Conservation (phyloP, 2,888 invertebrate genomes). For the Bellardia pandia region DNA sequence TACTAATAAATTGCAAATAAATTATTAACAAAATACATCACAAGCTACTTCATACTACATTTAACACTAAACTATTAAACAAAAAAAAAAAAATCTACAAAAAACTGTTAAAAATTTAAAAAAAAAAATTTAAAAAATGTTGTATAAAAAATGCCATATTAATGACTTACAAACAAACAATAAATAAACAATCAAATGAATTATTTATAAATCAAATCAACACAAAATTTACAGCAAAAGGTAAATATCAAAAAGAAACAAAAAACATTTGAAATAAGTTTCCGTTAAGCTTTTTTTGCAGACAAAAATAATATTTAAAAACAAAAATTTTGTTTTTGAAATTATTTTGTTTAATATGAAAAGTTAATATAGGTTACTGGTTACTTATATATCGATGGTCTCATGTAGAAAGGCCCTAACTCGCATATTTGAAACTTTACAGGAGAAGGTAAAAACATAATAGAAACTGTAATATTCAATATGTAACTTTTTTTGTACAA, state of each 20-base stretch:
- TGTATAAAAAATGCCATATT: slow-evolving; percentile 2
- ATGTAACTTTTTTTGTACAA: too few species aligned
- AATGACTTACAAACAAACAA: slow-evolving; percentile 9
- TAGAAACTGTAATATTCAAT: too few species aligned
- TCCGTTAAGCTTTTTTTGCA: slow-evolving; percentile 10
- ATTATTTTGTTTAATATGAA: neutral
- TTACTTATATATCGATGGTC: neutral
- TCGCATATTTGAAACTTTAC: too few species aligned
- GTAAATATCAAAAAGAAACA: neutral
- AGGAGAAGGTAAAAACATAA: too few species aligned
- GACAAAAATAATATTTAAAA: too few species aligned
- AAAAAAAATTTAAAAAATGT: neutral
- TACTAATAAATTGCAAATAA: neutral
- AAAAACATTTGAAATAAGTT: slow-evolving; percentile 1
- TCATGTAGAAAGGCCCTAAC: too few species aligned
- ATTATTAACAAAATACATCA: slow-evolving; percentile 13
- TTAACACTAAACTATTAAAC: slow-evolving; percentile 18
- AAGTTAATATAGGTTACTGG: neutral
- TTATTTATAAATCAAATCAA: slow-evolving; percentile 48
- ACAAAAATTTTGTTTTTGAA: neutral
- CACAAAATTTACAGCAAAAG: neutral
- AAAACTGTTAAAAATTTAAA: slow-evolving; percentile 12
- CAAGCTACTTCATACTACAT: slow-evolving; percentile 46
- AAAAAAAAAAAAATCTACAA: slow-evolving; percentile 21
- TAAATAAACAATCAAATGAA: slow-evolving; percentile 31